Percentiles rank a stretch among this genome's conserved stretches.
These are phyloP conservation scores for Scaptomyza graminum DNA, from an alignment of 1,140 invertebrate genomes.

Conservation along the genomic window DNA sequence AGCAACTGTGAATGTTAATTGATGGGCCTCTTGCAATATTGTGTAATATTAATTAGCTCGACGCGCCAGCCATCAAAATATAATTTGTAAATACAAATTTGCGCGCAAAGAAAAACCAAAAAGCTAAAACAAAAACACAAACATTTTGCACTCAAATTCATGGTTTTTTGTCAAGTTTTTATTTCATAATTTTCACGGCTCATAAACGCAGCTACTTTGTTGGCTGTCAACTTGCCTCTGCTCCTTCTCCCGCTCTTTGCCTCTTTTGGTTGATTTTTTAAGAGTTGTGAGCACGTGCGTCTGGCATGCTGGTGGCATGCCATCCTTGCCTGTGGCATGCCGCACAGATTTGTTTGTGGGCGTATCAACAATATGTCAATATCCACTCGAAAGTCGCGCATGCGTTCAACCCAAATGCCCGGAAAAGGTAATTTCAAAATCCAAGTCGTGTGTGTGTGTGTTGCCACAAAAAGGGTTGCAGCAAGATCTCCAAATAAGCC, in stretches of 20 bases:
- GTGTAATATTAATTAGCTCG: conserved; percentile 62
- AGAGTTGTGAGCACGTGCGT: conserved; percentile 55
- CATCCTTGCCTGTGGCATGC: conserved; percentile 8
- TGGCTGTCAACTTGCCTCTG: conserved; percentile 17
- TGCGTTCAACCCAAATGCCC: conserved; percentile 45
- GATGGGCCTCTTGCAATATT: conserved; percentile 52
- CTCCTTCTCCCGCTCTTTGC: no score
- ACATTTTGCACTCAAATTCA: conserved; percentile 1
- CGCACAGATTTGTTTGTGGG: conserved; percentile 69
- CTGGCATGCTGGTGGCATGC: background rate
- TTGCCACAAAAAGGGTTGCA: conserved; percentile 39
- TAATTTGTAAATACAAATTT: conserved; percentile 42
- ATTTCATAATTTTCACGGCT: conserved; percentile 66
- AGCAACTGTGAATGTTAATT: conserved; percentile 33
- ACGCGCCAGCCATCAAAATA: conserved; percentile 41
- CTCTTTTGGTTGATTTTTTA: background rate
- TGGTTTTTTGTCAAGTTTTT: conserved; percentile 28
- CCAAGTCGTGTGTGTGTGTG: background rate
- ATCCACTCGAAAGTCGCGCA: conserved; percentile 60
- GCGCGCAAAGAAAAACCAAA: background rate
- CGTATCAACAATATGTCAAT: conserved; percentile 76
- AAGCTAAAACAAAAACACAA: background rate
- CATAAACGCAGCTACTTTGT: conserved; percentile 71
- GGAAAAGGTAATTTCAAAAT: conserved; percentile 14
- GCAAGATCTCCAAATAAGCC: background rate